Evolutionary conservation across 2,888 invertebrate genomes (phyloP).

Genomic region (Acanthoscelides obtectus): DNA sequence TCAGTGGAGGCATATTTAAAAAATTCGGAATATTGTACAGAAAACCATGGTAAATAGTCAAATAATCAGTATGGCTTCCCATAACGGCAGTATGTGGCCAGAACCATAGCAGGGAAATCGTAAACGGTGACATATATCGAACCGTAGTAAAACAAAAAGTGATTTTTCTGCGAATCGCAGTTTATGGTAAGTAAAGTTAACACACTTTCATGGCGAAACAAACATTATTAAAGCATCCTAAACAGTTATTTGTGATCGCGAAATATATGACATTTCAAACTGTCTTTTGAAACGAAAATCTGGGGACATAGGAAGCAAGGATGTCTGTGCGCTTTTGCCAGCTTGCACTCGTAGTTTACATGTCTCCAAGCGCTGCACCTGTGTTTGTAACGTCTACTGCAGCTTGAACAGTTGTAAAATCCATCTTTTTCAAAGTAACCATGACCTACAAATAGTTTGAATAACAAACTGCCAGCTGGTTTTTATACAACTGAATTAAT

Average conservation of each 20-base stretch:
- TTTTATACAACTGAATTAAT: background rate
- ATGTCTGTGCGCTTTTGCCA: background rate
- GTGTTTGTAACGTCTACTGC: constrained; percentile 6
- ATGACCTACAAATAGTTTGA: background rate
- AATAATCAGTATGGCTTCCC: too few relatives aligned
- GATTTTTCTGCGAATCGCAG: too few relatives aligned
- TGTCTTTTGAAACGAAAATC: background rate
- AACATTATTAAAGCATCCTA: too few relatives aligned
- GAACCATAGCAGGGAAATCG: too few relatives aligned
- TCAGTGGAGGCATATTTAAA: too few relatives aligned
- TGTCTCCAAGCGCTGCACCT: constrained; percentile 9
- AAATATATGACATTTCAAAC: constrained; percentile 4
- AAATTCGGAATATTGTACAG: too few relatives aligned
- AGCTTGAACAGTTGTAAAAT: constrained; percentile 7
- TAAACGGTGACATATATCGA: too few relatives aligned
- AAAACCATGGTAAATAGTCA: too few relatives aligned
- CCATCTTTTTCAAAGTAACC: background rate
- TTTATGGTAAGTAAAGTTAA: background rate
- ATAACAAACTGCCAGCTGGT: background rate
- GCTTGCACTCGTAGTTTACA: constrained; percentile 12
- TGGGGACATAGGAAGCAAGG: background rate
- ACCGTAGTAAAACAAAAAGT: too few relatives aligned
- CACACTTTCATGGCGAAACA: background rate
- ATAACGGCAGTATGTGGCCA: too few relatives aligned
- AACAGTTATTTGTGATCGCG: background rate